phyloP scores from a whole-genome alignment of 1,140 invertebrate species.

The Carposina sasakii region DNA sequence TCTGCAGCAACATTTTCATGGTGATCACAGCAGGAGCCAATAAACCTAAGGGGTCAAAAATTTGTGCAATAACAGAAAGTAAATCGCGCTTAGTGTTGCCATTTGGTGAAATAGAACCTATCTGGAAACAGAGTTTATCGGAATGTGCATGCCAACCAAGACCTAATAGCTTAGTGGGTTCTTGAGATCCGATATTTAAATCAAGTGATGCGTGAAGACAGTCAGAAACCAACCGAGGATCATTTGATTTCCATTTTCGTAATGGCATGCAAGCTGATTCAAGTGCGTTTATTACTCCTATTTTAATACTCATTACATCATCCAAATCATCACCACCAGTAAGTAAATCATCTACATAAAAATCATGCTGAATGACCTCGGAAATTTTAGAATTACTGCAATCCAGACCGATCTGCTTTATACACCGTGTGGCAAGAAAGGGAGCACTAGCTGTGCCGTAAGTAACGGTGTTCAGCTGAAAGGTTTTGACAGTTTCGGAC shows the following conservation, averaged over 20 bases:
- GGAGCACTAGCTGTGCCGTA: slow-evolving; percentile 14
- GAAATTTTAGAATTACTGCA: background rate
- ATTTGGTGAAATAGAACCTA: background rate
- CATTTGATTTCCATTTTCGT: background rate
- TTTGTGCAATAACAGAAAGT: background rate
- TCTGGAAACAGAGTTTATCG: background rate
- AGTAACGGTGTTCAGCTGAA: slow-evolving; percentile 8
- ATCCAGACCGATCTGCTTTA: background rate
- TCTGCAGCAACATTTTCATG: background rate
- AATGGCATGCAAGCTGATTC: background rate
- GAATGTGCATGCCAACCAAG: background rate
- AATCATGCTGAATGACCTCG: slow-evolving; percentile 30
- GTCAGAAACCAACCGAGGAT: background rate
- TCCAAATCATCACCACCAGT: background rate
- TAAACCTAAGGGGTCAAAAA: background rate
- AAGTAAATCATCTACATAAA: slow-evolving; percentile 25
- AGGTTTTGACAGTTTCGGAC: background rate
- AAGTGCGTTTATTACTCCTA: background rate
- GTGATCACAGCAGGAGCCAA: background rate
- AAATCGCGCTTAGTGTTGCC: background rate
- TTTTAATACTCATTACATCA: background rate
- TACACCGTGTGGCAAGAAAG: background rate
- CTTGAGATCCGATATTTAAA: background rate
- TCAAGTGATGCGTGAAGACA: background rate
- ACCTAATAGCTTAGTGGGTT: background rate